Percentiles rank a stretch among this genome's conserved stretches.
These are phyloP conservation scores for Gymnocephalus cernua DNA, from an alignment of 2,113 vertebrate genomes.

Conservation along the genomic window DNA sequence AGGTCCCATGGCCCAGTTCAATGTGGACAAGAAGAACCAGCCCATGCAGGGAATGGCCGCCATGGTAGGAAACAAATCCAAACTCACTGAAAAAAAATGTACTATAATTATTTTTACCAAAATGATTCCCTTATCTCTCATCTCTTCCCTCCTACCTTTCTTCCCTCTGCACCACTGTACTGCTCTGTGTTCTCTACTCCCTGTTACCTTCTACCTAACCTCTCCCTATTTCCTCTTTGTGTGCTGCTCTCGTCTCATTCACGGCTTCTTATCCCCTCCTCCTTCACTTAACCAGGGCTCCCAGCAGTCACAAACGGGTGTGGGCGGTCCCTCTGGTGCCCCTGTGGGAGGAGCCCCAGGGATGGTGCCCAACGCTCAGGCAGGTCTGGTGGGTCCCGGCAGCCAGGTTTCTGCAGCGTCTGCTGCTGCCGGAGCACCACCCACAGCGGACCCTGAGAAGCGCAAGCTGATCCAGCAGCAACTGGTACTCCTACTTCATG, in stretches of 20 bases:
- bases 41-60: slow-evolving; percentile 90
- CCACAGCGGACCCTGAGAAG: slow-evolving; percentile 97
- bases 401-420: slow-evolving; percentile 74
- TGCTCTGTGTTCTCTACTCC: background rate
- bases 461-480: slow-evolving; percentile 99
- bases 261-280: background rate
- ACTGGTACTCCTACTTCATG: slow-evolving; percentile 95
- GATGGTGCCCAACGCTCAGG: slow-evolving; percentile 87
- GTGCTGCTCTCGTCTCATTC: background rate
- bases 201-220: too few relatives aligned
- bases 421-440: slow-evolving; percentile 89
- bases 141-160: background rate
- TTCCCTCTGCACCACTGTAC: background rate
- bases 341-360: slow-evolving; percentile 71
- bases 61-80: slow-evolving; percentile 87
- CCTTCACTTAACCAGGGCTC: slow-evolving; percentile 66
- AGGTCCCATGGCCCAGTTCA: slow-evolving; percentile 91
- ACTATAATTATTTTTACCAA: background rate
- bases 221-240: background rate
- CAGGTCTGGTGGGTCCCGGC: slow-evolving; percentile 85
- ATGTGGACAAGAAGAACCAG: slow-evolving; percentile 94
- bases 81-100: background rate
- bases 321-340: slow-evolving; percentile 71
- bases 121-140: background rate
- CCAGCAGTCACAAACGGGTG: slow-evolving; percentile 77